phyloP scores from a whole-genome alignment of 2,797 vertebrate species.

The Neosilurus hyrtlii region DNA sequence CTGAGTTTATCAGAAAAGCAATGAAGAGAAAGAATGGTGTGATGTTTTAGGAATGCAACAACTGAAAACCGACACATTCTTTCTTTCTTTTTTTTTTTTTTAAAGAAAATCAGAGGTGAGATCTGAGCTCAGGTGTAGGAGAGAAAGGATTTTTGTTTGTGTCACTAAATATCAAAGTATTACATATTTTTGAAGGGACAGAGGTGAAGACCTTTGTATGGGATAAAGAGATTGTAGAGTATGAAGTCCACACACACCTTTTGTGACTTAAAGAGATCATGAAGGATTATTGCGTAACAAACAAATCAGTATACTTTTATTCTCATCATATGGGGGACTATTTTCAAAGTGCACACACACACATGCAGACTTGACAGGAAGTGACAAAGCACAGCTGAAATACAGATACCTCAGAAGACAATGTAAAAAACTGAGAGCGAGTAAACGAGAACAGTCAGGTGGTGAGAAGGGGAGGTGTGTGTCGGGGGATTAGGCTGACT shows the following conservation, averaged over 20 bases:
- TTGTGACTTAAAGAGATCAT: no score
- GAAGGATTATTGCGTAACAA: no score
- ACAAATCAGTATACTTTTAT: no score
- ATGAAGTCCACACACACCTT: conserved; percentile 8
- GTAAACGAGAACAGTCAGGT: conserved; percentile 11
- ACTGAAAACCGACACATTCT: no score
- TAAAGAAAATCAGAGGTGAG: neutral
- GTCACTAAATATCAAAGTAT: neutral
- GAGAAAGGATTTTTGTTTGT: neutral
- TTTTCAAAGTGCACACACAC: neutral
- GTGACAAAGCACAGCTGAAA: conserved; percentile 52
- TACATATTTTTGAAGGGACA: neutral
- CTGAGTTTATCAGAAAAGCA: neutral
- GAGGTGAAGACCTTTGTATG: neutral
- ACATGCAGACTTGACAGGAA: neutral
- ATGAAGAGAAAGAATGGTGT: neutral
- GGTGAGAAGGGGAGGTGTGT: conserved; percentile 55
- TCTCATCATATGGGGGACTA: no score
- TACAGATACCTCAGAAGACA: conserved; percentile 37
- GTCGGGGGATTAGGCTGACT: conserved; percentile 63
- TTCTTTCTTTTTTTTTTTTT: neutral
- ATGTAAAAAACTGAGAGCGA: conserved; percentile 19
- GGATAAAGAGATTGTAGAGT: neutral
- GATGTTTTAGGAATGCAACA: neutral
- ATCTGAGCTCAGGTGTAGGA: neutral